Evolutionary conservation across 2,888 invertebrate genomes (phyloP).

Genomic region (Phyllotreta striolata): DNA sequence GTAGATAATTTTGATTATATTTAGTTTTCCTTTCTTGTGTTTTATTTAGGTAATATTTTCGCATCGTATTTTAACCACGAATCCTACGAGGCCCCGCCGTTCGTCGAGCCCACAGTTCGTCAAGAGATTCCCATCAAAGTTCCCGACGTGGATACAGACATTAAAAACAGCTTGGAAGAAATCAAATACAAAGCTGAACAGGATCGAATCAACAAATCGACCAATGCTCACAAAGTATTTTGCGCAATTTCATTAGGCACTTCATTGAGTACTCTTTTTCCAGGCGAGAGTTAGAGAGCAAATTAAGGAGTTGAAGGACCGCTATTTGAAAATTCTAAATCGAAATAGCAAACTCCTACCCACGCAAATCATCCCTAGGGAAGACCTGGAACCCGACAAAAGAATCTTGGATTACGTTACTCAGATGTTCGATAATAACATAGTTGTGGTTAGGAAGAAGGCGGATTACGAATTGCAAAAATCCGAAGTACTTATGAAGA

Average conservation of each 20-base stretch:
- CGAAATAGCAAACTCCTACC: constrained; percentile 67
- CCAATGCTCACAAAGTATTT: constrained; percentile 65
- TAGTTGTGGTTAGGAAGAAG: constrained; percentile 70
- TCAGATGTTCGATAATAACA: constrained; percentile 67
- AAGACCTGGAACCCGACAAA: constrained; percentile 72
- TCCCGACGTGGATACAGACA: constrained; percentile 59
- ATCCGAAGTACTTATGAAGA: constrained; percentile 65
- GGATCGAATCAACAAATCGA: constrained; percentile 68
- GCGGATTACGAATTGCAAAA: constrained; percentile 76
- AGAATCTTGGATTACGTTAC: constrained; percentile 72
- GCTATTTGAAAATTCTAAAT: constrained; percentile 51
- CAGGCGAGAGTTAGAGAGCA: constrained; percentile 58
- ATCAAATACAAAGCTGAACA: constrained; percentile 73
- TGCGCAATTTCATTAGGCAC: not conserved
- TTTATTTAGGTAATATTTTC: constrained; percentile 68
- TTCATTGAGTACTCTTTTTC: constrained; percentile 9
- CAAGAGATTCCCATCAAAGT: constrained; percentile 39
- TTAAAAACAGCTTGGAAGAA: constrained; percentile 69
- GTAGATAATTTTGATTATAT: not conserved
- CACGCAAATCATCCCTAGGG: constrained; percentile 67
- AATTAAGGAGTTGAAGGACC: constrained; percentile 65
- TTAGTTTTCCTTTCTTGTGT: not conserved
- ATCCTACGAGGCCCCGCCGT: constrained; percentile 45
- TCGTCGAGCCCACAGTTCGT: constrained; percentile 13
- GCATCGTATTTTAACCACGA: constrained; percentile 68